Conservation (phyloP, 2,797 vertebrate species). For the Borostomias antarcticus region DNA sequence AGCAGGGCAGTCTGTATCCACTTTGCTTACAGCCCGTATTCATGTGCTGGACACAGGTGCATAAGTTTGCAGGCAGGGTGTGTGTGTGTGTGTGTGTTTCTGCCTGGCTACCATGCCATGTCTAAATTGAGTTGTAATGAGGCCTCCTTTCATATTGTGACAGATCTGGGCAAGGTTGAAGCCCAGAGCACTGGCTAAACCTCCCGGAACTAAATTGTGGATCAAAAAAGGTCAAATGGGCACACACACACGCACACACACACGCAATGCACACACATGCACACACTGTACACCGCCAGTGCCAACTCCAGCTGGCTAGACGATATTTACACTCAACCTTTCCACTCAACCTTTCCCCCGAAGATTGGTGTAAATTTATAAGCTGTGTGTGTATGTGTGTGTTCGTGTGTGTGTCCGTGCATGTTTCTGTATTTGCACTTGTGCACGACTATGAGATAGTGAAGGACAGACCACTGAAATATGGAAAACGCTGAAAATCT, state of each 20-base stretch:
- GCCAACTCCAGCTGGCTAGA: conserved; percentile 70
- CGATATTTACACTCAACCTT: conserved; percentile 73
- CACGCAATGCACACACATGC: conserved; percentile 28
- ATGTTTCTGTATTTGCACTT: conserved; percentile 16
- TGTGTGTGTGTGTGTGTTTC: background rate
- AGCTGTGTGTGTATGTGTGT: conserved; percentile 35
- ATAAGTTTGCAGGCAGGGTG: too few species aligned
- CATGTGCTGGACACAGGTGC: too few species aligned
- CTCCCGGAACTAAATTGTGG: conserved; percentile 5
- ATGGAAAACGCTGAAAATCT: background rate
- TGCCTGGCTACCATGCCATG: background rate
- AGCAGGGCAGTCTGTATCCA: too few species aligned
- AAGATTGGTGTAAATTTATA: conserved; percentile 71
- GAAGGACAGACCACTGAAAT: background rate
- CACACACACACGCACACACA: conserved; percentile 36
- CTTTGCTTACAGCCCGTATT: too few species aligned
- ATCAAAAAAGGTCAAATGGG: conserved; percentile 12
- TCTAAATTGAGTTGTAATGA: conserved; percentile 53
- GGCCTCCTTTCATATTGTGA: conserved; percentile 52
- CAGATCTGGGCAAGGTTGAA: conserved; percentile 66
- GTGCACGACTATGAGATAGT: conserved; percentile 5
- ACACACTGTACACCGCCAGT: conserved; percentile 43
- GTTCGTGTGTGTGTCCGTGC: conserved; percentile 28
- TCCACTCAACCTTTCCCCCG: conserved; percentile 65
- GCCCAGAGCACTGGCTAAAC: conserved; percentile 39